Evolutionary conservation across 2,113 vertebrate genomes (phyloP).

Genomic region (Callopanchax toddi): DNA sequence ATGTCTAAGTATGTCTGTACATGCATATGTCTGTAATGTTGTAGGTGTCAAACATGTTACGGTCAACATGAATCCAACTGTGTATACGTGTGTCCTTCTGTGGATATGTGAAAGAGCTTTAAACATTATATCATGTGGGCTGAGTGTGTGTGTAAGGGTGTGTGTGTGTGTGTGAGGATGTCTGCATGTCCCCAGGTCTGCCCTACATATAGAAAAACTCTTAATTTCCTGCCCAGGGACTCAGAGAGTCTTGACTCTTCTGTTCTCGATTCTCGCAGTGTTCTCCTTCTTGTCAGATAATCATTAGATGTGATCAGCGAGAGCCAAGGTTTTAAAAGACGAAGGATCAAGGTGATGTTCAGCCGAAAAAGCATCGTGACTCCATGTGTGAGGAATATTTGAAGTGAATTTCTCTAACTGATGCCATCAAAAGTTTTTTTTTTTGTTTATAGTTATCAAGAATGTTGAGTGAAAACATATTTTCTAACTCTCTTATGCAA

Average conservation of each 20-base stretch:
- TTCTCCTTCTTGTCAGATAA: conserved; percentile 10
- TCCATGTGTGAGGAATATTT: background rate
- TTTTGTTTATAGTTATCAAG: no score
- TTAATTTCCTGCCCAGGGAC: conserved; percentile 44
- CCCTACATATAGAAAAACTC: conserved; percentile 46
- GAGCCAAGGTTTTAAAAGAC: background rate
- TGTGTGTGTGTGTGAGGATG: conserved; percentile 11
- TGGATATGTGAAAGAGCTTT: background rate
- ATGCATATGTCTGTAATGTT: conserved; percentile 10
- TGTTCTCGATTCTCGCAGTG: conserved; percentile 27
- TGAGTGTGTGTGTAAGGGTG: conserved; percentile 5
- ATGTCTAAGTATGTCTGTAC: conserved; percentile 9
- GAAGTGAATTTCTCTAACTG: no score
- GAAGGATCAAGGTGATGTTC: conserved; percentile 8
- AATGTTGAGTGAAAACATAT: background rate
- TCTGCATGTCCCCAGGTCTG: conserved; percentile 19
- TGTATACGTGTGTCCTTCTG: background rate
- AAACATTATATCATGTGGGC: background rate
- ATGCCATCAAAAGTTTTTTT: no score
- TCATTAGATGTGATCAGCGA: conserved; percentile 1
- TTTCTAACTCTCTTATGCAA: background rate
- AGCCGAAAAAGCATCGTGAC: conserved; percentile 13
- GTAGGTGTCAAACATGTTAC: conserved; percentile 9
- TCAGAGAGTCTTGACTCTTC: conserved; percentile 11
- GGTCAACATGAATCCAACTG: background rate